These are phyloP conservation scores for Protobothrops flavoviridis DNA, from an alignment of 2,113 vertebrate genomes.

Conservation along the genomic window DNA sequence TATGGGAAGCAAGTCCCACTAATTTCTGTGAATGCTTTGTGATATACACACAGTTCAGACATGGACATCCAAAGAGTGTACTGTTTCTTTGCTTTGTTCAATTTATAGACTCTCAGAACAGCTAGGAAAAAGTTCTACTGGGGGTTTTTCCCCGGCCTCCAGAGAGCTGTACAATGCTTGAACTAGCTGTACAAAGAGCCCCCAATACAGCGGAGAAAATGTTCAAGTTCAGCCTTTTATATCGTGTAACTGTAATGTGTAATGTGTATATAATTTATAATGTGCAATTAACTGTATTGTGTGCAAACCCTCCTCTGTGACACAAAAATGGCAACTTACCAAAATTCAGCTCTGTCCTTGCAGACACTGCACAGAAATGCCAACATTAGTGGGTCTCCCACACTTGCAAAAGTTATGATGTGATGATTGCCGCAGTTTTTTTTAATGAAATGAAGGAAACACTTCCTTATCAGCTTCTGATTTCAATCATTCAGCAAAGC, in stretches of 20 bases:
- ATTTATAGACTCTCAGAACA: not conserved
- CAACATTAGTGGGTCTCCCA: not conserved
- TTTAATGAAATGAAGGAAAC: not conserved
- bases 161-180: not conserved
- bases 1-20: not conserved
- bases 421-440: not conserved
- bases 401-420: constrained; percentile 14
- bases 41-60: not conserved
- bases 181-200: not conserved
- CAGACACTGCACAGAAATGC: not conserved
- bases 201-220: not conserved
- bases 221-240: not conserved
- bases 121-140: not conserved
- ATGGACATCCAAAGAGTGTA: not conserved
- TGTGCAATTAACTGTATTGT: not conserved
- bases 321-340: not conserved
- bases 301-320: not conserved
- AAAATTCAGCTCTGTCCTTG: not conserved
- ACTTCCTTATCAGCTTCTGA: not conserved
- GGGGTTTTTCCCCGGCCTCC: not conserved
- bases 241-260: not conserved
- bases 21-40: not conserved
- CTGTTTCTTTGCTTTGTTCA: not conserved
- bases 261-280: not conserved
- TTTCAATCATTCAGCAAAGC: not conserved